Base-by-base conservation (phyloP, 1,140 invertebrate genomes). In the Bombus terrestris region DNA sequence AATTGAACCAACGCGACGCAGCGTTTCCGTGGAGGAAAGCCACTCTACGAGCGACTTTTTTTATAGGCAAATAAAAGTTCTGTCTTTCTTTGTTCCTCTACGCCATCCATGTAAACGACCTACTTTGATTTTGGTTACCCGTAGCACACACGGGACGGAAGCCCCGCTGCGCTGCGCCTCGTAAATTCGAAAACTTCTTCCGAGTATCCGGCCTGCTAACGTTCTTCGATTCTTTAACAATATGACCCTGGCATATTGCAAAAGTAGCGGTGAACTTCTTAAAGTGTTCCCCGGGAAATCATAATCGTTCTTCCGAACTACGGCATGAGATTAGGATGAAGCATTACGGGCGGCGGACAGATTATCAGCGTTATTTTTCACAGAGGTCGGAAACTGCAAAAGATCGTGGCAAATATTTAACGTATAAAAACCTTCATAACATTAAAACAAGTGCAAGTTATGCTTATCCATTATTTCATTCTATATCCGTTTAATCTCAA, bases 21-120 rank as follows among this genome's bases (percentile, higher is more conserved):
- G 22, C 28, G 72, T 57, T 41, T 57, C 37, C n/a, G 64, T 2
- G 22, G 32, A 77, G 25, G 25, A 28, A 25, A 37, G 73, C 59
- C 59, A 25, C 35, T 41, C 43, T 47, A 10, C 41, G 15, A 41
- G 66, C 66, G 86, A 83, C 47, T 35, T 72, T 77, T 69, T 64
- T 80, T 85, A 80, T 71, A 88, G 59, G 73, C 78, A 84, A 88
- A 91, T 92, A 91, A 92, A 93, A 92, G 87, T 92, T 93, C 81
- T 86, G 91, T 88, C 87, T 47, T 37, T 73, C 53, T 39, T 41
- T 47, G 66, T n/a, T 53, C 73, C 25, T 62, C 10, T 37, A 15
- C 53, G 47, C 62, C 32, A 76, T 81, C 77, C 83, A 86, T 80
- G 86, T 77, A 88, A 88, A 86, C 86, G 86, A 88, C 83, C 77